Evolutionary conservation across 2,113 vertebrate genomes (phyloP).

Genomic region (Siniperca chuatsi): DNA sequence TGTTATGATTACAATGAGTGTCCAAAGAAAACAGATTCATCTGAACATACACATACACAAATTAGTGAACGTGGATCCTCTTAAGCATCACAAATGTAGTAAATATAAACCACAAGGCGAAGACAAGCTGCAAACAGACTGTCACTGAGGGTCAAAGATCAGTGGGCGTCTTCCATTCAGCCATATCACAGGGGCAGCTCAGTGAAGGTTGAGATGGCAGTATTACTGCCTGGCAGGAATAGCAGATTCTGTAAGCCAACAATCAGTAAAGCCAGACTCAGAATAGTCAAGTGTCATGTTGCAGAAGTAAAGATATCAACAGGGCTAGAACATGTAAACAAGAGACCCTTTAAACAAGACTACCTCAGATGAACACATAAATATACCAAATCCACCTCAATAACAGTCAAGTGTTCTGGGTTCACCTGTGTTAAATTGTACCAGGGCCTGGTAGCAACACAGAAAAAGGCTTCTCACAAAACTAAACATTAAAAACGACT

Average conservation of each 20-base stretch:
- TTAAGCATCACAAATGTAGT: background rate
- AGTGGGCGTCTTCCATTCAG: conserved; percentile 1
- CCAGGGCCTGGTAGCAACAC: background rate
- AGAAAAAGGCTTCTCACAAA: background rate
- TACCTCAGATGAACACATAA: conserved; percentile 2
- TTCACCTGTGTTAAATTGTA: background rate
- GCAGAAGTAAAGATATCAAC: conserved; percentile 60
- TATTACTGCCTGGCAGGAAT: conserved; percentile 56
- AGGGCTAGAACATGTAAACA: conserved; percentile 20
- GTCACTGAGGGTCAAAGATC: conserved; percentile 21
- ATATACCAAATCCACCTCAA: conserved; percentile 50
- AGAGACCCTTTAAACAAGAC: conserved; percentile 24
- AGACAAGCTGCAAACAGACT: conserved; percentile 2
- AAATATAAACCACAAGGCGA: background rate
- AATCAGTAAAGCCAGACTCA: conserved; percentile 69
- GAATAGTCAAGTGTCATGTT: conserved; percentile 81
- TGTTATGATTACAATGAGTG: background rate
- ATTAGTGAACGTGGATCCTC: background rate
- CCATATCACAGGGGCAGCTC: conserved; percentile 13
- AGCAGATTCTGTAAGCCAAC: conserved; percentile 52
- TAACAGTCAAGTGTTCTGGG: background rate
- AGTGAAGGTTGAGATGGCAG: conserved; percentile 28
- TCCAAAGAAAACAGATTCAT: conserved; percentile 4
- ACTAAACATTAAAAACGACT: background rate
- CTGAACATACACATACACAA: background rate